Evolutionary conservation across 2,113 vertebrate species (phyloP).

Genomic region (Nothoprocta pentlandii): DNA sequence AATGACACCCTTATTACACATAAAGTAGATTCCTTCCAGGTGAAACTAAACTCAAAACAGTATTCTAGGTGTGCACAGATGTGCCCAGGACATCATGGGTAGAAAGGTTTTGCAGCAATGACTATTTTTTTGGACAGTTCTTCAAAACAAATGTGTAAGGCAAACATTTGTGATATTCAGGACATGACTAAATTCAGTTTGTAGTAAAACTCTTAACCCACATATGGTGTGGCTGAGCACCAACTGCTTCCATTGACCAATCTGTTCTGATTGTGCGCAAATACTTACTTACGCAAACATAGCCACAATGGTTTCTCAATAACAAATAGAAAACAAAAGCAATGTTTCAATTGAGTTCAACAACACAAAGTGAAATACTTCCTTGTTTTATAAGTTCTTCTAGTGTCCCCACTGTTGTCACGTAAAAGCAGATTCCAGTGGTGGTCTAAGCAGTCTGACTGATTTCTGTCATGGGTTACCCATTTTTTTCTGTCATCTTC

Average conservation of each 20-base stretch:
- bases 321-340: neutral
- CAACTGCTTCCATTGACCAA: neutral
- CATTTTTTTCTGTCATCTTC: neutral
- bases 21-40: neutral
- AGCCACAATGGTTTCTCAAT: neutral
- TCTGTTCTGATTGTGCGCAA: neutral
- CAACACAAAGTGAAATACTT: neutral
- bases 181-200: neutral
- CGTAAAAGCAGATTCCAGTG: neutral
- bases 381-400: neutral
- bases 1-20: neutral
- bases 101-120: neutral
- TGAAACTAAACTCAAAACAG: neutral
- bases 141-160: fast-evolving
- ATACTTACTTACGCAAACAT: neutral
- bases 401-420: neutral
- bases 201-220: neutral
- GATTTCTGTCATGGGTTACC: neutral
- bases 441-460: neutral
- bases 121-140: neutral
- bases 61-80: neutral
- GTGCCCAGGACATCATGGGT: neutral
- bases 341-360: neutral
- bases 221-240: neutral
- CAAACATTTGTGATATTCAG: neutral